phyloP scores from a whole-genome alignment of 2,797 vertebrate species.

The Malacoctenus gilli region DNA sequence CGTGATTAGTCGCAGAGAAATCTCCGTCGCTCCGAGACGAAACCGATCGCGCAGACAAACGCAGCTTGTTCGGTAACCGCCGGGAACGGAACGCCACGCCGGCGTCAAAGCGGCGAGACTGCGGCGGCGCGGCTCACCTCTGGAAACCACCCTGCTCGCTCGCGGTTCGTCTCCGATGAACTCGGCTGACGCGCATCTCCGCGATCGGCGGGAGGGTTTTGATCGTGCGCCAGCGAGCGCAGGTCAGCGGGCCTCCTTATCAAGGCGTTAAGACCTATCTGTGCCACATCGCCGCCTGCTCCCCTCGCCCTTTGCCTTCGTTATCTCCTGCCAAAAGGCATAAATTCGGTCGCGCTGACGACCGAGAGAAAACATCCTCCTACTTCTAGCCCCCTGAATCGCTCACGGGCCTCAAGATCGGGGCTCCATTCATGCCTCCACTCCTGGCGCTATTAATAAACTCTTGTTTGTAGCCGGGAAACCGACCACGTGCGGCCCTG shows the following conservation, averaged over 20 bases:
- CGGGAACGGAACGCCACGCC: too few relatives aligned
- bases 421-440: not conserved
- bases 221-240: slow-evolving; percentile 37
- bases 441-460: slow-evolving; percentile 42
- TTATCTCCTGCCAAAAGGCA: slow-evolving; percentile 43
- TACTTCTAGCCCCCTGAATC: too few relatives aligned
- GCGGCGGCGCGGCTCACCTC: too few relatives aligned
- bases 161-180: not conserved
- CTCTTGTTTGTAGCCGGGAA: slow-evolving; percentile 34
- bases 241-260: slow-evolving; percentile 49
- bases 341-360: slow-evolving; percentile 30
- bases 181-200: slow-evolving; percentile 13
- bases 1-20: slow-evolving; percentile 55
- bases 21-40: slow-evolving; percentile 27
- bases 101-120: too few relatives aligned
- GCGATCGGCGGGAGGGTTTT: slow-evolving; percentile 16
- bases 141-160: too few relatives aligned
- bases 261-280: slow-evolving; percentile 49
- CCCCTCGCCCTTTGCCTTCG: slow-evolving; percentile 61
- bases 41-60: slow-evolving; percentile 32
- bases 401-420: too few relatives aligned
- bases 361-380: slow-evolving; percentile 1
- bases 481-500: slow-evolving; percentile 38
- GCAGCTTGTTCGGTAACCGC: slow-evolving; percentile 25
- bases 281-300: slow-evolving; percentile 28